Percentiles rank a stretch among this genome's conserved stretches.
Evolutionary conservation across 2,888 invertebrate species (phyloP).

Genomic region (Acanthacorydalis orientalis): DNA sequence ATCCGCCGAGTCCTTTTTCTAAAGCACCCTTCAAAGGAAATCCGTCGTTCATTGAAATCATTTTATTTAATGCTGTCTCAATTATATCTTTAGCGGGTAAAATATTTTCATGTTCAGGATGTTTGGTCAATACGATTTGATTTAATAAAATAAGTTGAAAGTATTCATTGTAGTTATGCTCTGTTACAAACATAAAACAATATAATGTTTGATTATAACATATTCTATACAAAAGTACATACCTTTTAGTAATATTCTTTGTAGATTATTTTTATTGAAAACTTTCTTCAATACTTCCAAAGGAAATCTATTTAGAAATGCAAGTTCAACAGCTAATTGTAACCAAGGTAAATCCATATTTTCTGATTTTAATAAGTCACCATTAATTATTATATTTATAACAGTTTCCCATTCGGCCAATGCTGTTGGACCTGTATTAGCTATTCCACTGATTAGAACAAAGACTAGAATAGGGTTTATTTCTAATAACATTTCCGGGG

Average conservation of each 20-base stretch:
- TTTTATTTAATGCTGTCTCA: slow-evolving; percentile 21
- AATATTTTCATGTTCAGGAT: slow-evolving; percentile 18
- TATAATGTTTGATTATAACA: neutral
- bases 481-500: slow-evolving; percentile 24
- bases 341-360: slow-evolving; percentile 26
- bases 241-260: neutral
- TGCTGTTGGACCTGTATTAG: slow-evolving; percentile 20
- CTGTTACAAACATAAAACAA: slow-evolving; percentile 8
- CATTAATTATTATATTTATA: slow-evolving; percentile 22
- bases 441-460: slow-evolving; percentile 34
- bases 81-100: slow-evolving; percentile 27
- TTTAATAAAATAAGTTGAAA: slow-evolving; percentile 34
- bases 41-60: slow-evolving; percentile 20
- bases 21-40: slow-evolving; percentile 31
- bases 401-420: slow-evolving; percentile 32
- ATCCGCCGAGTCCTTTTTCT: slow-evolving; percentile 36
- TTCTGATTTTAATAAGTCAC: slow-evolving; percentile 16
- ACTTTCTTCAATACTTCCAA: slow-evolving; percentile 32
- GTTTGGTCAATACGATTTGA: slow-evolving; percentile 26
- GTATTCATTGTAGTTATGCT: slow-evolving; percentile 28
- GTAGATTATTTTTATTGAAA: slow-evolving; percentile 21
- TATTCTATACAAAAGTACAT: neutral
- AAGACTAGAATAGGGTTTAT: slow-evolving; percentile 28
- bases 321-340: slow-evolving; percentile 32
- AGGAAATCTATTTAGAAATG: slow-evolving; percentile 39